These are phyloP conservation scores for Lissonota sp. DNA, from an alignment of 2,888 invertebrate species.

Conservation along the genomic window DNA sequence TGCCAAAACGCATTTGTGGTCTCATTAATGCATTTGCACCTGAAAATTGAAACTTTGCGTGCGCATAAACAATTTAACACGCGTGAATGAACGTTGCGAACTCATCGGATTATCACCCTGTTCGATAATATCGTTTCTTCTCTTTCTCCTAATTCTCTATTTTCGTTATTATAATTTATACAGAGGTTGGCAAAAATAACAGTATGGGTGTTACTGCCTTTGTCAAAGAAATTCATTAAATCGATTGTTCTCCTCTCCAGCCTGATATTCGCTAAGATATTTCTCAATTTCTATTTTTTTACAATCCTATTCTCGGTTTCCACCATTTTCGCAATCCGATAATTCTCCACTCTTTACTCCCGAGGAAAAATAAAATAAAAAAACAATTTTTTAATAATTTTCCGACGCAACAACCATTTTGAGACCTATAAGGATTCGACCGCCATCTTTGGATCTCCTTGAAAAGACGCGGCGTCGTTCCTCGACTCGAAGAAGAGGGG, in stretches of 20 bases:
- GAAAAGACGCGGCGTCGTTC: background rate
- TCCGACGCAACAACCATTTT: too few relatives aligned
- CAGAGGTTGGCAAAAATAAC: background rate
- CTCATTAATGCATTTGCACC: slow-evolving; percentile 56
- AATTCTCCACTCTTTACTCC: too few relatives aligned
- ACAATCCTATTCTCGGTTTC: too few relatives aligned
- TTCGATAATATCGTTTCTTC: background rate
- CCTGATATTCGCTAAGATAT: too few relatives aligned
- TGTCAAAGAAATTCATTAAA: slow-evolving; percentile 6
- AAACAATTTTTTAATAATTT: too few relatives aligned
- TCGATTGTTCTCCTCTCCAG: background rate
- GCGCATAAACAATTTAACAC: slow-evolving; percentile 13
- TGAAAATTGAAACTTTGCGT: slow-evolving; percentile 51
- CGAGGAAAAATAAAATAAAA: too few relatives aligned
- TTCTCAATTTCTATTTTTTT: too few relatives aligned
- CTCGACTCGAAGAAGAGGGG: background rate
- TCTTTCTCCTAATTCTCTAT: slow-evolving; percentile 24
- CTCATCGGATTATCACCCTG: slow-evolving; percentile 49
- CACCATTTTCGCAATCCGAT: too few relatives aligned
- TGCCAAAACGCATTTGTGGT: slow-evolving; percentile 5
- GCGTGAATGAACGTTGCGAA: slow-evolving; percentile 50
- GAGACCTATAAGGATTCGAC: background rate
- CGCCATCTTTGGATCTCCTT: slow-evolving; percentile 12
- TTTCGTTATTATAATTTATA: background rate
- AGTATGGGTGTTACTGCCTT: background rate